Conservation (phyloP, 2,113 vertebrate genomes). For the Myodes glareolus region DNA sequence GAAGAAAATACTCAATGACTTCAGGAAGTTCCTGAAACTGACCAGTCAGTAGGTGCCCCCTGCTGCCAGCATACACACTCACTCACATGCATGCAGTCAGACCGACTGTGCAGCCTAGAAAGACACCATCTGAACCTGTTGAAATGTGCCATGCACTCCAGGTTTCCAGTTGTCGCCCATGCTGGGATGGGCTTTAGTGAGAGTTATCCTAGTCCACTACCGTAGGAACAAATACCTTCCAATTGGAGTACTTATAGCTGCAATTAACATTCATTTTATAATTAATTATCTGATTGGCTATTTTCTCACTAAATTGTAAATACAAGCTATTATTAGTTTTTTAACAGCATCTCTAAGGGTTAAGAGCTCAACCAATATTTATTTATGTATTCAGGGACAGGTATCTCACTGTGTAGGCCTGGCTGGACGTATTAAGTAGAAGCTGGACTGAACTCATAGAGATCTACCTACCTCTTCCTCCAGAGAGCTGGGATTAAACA, state of each 20-base stretch:
- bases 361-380: background rate
- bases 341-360: background rate
- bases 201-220: background rate
- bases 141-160: background rate
- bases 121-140: background rate
- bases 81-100: background rate
- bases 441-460: background rate
- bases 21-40: background rate
- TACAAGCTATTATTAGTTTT: background rate
- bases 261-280: background rate
- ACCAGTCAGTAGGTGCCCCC: background rate
- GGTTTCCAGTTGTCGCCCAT: background rate
- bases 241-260: background rate
- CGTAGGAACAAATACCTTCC: background rate
- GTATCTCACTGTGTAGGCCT: background rate
- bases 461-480: background rate
- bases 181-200: background rate
- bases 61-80: background rate
- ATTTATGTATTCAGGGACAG: no score
- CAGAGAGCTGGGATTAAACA: background rate
- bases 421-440: background rate
- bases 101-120: background rate
- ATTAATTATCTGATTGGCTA: background rate
- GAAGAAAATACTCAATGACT: background rate
- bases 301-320: slow-evolving; percentile 9